Evolutionary conservation across 2,797 vertebrate species (phyloP).

Genomic region (Pseudomugil gertrudae): DNA sequence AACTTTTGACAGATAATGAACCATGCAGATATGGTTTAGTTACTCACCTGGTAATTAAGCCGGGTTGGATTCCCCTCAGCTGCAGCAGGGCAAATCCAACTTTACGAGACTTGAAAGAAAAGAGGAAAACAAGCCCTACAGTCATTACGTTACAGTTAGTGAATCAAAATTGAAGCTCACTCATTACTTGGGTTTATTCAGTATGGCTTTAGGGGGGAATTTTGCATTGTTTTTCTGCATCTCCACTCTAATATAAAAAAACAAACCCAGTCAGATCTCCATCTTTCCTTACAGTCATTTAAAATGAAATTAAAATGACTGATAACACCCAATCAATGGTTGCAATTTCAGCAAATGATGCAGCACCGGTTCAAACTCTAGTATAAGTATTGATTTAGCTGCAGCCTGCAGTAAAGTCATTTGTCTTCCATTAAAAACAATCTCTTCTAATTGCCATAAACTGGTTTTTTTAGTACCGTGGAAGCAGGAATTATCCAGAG

Average conservation of each 20-base stretch:
- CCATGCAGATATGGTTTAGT: conserved; percentile 21
- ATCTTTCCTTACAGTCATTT: conserved; percentile 65
- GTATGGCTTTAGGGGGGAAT: conserved; percentile 40
- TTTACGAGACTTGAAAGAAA: conserved; percentile 15
- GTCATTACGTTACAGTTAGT: conserved; percentile 27
- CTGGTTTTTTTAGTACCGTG: conserved; percentile 45
- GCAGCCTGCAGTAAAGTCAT: conserved; percentile 67
- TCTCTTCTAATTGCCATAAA: conserved; percentile 64
- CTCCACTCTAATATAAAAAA: conserved; percentile 33
- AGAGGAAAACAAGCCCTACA: conserved; percentile 20
- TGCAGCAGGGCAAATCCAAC: conserved; percentile 30
- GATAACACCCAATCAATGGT: conserved; percentile 68
- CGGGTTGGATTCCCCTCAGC: conserved; percentile 16
- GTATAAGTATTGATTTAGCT: conserved; percentile 67
- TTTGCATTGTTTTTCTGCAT: conserved; percentile 32
- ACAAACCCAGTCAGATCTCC: conserved; percentile 43
- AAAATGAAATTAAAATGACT: conserved; percentile 74
- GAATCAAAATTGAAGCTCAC: conserved; percentile 15
- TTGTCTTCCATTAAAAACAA: conserved; percentile 69
- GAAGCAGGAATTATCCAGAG: conserved; percentile 46
- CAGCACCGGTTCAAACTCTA: conserved; percentile 61
- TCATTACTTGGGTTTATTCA: conserved; percentile 50
- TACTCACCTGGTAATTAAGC: conserved; percentile 32
- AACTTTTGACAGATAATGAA: conserved; percentile 36
- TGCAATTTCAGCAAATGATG: conserved; percentile 74